Base-by-base conservation (phyloP, 2,888 invertebrate genomes). In the Trichogramma evanescens region DNA sequence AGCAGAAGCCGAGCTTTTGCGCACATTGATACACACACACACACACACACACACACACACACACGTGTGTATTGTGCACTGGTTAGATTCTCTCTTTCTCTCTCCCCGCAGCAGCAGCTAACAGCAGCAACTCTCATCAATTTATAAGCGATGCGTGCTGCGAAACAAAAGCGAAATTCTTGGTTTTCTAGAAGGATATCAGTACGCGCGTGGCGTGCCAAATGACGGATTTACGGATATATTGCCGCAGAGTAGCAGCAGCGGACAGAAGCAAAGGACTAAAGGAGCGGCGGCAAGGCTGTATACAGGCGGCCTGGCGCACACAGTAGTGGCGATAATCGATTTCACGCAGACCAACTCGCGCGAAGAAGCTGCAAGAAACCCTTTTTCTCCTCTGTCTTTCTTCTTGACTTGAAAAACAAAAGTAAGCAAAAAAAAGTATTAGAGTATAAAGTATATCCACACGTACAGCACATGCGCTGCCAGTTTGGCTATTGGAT, bases 211-310 rank as follows among this genome's bases (percentile, higher is more conserved):
- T 26, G 26, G 26, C 26, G 26, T 55, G 58, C 58, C 57, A 44
- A 54, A 65, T 58, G 63, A 64, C 62, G 63, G 61, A 67, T 62
- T 63, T 58, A 61, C 58, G 53, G 56, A 66, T 62, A 66, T 61
- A 63, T 56, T 60, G n/a, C 8, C 56, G 56, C 56, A 49, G 46
- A 10, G 5, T 52, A 45, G 44, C 26, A n/a, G 38, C 40, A 52
- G 50, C 26, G 54, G 55, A 44, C 42, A 55, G 42, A 54, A 50
- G 52, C 54, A 43, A 53, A 42, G 39, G 45, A 54, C 52, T 51
- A 61, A 59, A 51, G 63, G 59, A 56, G 56, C 59, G 58, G 59
- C 43, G 10, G 40, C 6, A 13, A 10, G 26, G 9, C 5, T 6
- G 26, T 6, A 48, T 13, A 13, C 10, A 48, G 48, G 26, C 10